These are phyloP conservation scores for Erannis defoliaria DNA, from an alignment of 2,888 invertebrate species.

Conservation along the genomic window DNA sequence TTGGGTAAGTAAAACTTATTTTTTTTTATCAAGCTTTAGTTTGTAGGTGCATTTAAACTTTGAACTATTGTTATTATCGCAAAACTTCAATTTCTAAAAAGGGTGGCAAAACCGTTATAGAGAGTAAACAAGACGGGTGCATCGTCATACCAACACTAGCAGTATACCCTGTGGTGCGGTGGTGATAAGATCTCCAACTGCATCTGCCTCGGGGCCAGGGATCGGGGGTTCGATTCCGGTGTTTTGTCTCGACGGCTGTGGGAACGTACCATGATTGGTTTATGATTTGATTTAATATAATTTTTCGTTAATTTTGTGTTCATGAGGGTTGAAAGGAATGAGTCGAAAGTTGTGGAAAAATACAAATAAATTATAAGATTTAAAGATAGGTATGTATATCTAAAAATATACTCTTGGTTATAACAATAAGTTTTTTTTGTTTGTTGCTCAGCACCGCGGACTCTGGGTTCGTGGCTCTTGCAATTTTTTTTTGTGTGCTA, in stretches of 20 bases:
- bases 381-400: too few species aligned
- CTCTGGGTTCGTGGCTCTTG: too few species aligned
- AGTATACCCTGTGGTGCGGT: conserved; percentile 70
- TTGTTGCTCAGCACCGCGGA: neutral
- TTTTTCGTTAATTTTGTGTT: conserved; percentile 52
- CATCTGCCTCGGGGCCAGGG: conserved; percentile 75
- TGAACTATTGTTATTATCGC: conserved; percentile 9
- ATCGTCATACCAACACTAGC: conserved; percentile 75
- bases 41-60: neutral
- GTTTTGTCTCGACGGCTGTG: conserved; percentile 75
- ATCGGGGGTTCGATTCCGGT: conserved; percentile 78
- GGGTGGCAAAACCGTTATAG: conserved; percentile 76
- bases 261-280: conserved; percentile 76
- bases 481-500: too few species aligned
- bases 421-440: neutral
- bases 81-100: conserved; percentile 48
- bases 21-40: neutral
- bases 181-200: conserved; percentile 78
- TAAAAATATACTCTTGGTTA: too few species aligned
- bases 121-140: conserved; percentile 71
- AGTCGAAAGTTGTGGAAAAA: neutral
- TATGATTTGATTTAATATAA: conserved; percentile 71
- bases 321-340: conserved; percentile 36
- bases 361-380: neutral
- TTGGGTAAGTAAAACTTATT: too few species aligned